Percentiles rank a stretch among this genome's conserved stretches.
phyloP scores from a whole-genome alignment of 2,888 invertebrate genomes.

The Taphrorychus bicolor region DNA sequence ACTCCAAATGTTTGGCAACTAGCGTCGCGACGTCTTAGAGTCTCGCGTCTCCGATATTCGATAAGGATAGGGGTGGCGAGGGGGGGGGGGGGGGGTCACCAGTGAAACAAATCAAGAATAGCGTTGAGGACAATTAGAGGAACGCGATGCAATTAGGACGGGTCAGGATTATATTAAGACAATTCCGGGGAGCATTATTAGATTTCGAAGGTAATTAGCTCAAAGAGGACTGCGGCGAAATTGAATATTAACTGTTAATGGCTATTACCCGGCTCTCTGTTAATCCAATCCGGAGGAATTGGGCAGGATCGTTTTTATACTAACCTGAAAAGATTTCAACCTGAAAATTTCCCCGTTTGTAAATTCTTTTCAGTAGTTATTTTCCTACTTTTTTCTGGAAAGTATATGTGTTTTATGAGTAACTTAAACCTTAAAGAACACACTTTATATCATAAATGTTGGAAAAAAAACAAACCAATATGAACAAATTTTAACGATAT shows the following conservation, averaged over 20 bases:
- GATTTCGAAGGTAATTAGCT: slow-evolving; percentile 29
- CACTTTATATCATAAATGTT: no score
- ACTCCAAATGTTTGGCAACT: background rate
- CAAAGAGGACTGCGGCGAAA: slow-evolving; percentile 9
- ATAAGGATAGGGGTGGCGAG: background rate
- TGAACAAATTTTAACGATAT: no score
- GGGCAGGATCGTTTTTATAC: background rate
- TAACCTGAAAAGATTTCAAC: no score
- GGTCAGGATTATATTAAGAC: slow-evolving; percentile 34
- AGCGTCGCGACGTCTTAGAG: background rate
- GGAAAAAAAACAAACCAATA: no score
- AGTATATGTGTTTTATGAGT: no score
- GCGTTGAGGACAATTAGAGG: slow-evolving; percentile 25
- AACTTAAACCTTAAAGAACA: no score
- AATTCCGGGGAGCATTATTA: slow-evolving; percentile 29
- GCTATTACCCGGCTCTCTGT: background rate
- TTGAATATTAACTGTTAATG: slow-evolving; percentile 32
- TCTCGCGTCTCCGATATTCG: background rate
- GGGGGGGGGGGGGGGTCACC: background rate
- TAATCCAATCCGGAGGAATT: background rate
- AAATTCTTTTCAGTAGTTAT: no score
- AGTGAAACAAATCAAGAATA: slow-evolving; percentile 34
- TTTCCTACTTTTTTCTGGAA: no score
- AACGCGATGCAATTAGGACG: slow-evolving; percentile 17
- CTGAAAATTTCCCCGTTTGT: no score